Conservation (phyloP, 2,888 invertebrate genomes). For the Rhimphoctona megacephalus region DNA sequence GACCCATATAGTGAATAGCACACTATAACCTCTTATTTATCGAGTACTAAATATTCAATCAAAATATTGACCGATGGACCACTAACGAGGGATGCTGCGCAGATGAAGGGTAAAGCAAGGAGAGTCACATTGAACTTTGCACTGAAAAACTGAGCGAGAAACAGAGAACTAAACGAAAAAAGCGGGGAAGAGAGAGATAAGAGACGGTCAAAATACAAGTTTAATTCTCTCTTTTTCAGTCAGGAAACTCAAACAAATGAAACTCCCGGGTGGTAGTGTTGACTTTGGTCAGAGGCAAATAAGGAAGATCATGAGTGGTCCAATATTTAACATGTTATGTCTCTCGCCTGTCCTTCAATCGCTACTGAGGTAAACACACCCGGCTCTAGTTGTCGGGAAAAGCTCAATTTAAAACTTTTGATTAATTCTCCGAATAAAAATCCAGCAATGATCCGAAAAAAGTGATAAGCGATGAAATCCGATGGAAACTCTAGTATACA, state of each 20-base stretch:
- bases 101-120: background rate
- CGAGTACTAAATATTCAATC: background rate
- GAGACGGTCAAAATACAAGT: slow-evolving; percentile 63
- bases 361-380: slow-evolving; percentile 57
- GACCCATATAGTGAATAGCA: background rate
- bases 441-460: slow-evolving; percentile 17
- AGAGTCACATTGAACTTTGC: slow-evolving; percentile 48
- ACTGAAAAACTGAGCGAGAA: background rate
- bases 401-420: slow-evolving; percentile 61
- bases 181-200: slow-evolving; percentile 17
- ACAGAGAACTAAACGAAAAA: slow-evolving; percentile 36
- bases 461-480: slow-evolving; percentile 4
- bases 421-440: slow-evolving; percentile 48
- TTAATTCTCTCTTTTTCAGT: slow-evolving; percentile 65
- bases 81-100: background rate
- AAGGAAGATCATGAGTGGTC: slow-evolving; percentile 69
- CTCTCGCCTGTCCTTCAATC: slow-evolving; percentile 46
- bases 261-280: slow-evolving; percentile 60
- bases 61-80: slow-evolving; percentile 24
- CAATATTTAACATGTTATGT: slow-evolving; percentile 72
- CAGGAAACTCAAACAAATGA: slow-evolving; percentile 72
- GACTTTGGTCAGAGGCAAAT: slow-evolving; percentile 71
- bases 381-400: background rate
- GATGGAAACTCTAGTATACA: background rate
- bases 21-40: background rate